These are phyloP conservation scores for Gastrophysa polygoni DNA, from an alignment of 2,888 invertebrate species.

Conservation along the genomic window DNA sequence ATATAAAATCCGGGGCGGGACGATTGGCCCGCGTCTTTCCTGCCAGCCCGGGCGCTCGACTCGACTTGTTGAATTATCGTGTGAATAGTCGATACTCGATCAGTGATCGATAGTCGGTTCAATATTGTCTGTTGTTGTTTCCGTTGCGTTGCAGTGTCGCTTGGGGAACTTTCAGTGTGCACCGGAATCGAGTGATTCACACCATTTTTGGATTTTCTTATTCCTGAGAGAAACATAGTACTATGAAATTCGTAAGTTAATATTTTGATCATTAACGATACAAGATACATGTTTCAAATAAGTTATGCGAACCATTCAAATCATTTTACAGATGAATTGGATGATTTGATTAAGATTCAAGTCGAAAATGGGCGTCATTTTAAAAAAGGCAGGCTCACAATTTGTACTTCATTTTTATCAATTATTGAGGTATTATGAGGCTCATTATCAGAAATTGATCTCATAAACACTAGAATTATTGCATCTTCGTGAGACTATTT, in stretches of 20 bases:
- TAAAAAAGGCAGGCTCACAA: no score
- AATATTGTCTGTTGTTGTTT: not conserved
- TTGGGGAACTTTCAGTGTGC: conserved; percentile 8
- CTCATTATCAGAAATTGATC: no score
- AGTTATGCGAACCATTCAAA: no score
- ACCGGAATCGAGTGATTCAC: not conserved
- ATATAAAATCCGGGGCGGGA: conserved; percentile 48
- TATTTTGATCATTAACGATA: not conserved
- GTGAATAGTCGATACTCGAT: not conserved
- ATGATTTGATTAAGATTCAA: no score
- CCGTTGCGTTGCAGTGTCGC: not conserved
- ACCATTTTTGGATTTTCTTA: not conserved
- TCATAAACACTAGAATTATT: no score
- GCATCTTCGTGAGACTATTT: no score
- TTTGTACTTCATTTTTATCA: no score
- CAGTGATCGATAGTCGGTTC: no score
- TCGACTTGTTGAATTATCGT: not conserved
- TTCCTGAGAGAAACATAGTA: not conserved
- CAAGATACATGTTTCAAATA: no score
- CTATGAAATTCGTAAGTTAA: conserved; percentile 43
- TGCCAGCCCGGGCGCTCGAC: not conserved
- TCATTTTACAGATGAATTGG: no score
- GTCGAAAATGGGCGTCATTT: no score
- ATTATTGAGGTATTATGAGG: no score
- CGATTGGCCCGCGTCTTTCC: conserved; percentile 42